Evolutionary conservation across 2,888 invertebrate genomes (phyloP).

Genomic region (Lasioglossum malachurum): DNA sequence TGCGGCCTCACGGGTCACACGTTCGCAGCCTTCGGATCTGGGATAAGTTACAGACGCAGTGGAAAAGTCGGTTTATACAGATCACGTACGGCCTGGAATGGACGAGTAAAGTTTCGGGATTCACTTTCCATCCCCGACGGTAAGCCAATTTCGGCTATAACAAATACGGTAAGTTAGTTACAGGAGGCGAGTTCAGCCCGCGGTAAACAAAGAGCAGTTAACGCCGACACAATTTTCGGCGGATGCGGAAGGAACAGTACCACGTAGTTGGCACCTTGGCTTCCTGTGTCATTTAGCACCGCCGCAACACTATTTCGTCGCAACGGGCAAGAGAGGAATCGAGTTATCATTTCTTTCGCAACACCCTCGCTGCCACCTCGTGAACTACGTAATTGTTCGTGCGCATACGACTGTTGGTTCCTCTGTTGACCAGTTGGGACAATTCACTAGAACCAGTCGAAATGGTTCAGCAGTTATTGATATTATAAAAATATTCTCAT

Average conservation of each 20-base stretch:
- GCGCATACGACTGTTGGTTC: background rate
- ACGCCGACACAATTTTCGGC: conserved; percentile 22
- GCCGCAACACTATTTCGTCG: conserved; percentile 4
- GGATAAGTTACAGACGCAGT: conserved; percentile 67
- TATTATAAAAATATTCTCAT: too few relatives aligned
- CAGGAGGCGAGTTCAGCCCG: conserved; percentile 4
- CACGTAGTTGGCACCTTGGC: background rate
- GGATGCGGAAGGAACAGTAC: background rate
- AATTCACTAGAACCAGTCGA: background rate
- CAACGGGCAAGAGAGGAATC: background rate
- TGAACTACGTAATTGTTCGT: background rate
- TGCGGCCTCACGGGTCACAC: conserved; percentile 63
- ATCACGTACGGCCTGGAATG: conserved; percentile 64
- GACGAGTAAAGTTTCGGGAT: conserved; percentile 66
- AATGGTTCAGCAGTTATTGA: background rate
- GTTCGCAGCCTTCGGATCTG: conserved; percentile 65
- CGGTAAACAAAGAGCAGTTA: conserved; percentile 34
- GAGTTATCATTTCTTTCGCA: background rate
- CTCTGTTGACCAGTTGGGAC: background rate
- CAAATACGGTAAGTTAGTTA: conserved; percentile 65
- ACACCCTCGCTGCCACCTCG: background rate
- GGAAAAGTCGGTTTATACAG: conserved; percentile 62
- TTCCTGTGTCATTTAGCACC: background rate
- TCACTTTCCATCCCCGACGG: conserved; percentile 53
- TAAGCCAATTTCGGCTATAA: conserved; percentile 60